These are phyloP conservation scores for Diplazon laetatorius DNA, from an alignment of 2,888 invertebrate species.

Conservation along the genomic window DNA sequence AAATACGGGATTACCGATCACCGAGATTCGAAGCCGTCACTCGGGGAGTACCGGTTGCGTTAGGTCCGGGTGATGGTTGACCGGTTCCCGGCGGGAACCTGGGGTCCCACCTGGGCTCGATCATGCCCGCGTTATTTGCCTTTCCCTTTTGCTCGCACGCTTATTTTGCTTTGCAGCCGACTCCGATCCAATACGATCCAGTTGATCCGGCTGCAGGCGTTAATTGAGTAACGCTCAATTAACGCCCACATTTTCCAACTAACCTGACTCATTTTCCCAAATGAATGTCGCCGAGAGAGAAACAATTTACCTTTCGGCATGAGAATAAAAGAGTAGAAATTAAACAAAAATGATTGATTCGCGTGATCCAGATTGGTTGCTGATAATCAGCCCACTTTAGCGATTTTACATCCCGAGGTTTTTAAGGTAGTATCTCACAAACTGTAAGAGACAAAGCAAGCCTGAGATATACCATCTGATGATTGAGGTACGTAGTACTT, in stretches of 20 bases:
- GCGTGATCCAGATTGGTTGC: constrained; percentile 29
- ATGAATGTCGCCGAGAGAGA: too few relatives aligned
- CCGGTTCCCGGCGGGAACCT: constrained; percentile 3
- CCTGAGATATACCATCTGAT: too few relatives aligned
- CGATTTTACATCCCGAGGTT: constrained; percentile 26
- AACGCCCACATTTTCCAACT: constrained; percentile 14
- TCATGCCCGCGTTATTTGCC: constrained; percentile 64
- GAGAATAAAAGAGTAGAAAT: neutral
- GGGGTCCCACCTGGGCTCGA: constrained; percentile 15
- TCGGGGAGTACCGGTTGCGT: constrained; percentile 66
- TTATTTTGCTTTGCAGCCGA: constrained; percentile 23
- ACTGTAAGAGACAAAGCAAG: too few relatives aligned
- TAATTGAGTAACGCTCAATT: constrained; percentile 14
- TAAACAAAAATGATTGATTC: constrained; percentile 25
- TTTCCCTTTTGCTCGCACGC: constrained; percentile 77
- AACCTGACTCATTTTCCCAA: too few relatives aligned
- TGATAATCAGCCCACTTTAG: neutral
- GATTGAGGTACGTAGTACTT: too few relatives aligned
- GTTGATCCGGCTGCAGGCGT: neutral
- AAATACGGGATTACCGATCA: constrained; percentile 3
- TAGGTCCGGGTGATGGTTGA: constrained; percentile 72
- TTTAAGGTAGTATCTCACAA: too few relatives aligned
- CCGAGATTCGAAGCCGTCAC: constrained; percentile 1
- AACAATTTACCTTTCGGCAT: too few relatives aligned
- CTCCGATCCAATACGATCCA: neutral